phyloP scores from a whole-genome alignment of 2,888 invertebrate species.

The Dasysyrphus tricinctus region DNA sequence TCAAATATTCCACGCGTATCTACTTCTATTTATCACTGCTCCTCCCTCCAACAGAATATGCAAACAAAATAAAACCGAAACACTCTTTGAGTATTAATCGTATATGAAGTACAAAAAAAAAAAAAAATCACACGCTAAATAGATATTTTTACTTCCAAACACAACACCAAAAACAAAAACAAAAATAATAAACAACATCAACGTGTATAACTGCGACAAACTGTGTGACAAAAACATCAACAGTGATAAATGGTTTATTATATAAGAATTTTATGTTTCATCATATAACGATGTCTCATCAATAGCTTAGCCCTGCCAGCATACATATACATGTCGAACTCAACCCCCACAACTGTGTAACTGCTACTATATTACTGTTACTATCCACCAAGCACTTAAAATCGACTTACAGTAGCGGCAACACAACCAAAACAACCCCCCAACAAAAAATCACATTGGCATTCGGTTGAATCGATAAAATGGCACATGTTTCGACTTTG shows the following conservation, averaged over 20 bases:
- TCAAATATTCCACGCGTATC: conserved; percentile 58
- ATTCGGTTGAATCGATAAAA: conserved; percentile 69
- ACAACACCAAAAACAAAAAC: background rate
- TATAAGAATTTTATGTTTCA: conserved; percentile 61
- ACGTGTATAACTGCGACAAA: conserved; percentile 34
- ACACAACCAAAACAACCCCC: background rate
- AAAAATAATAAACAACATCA: conserved; percentile 39
- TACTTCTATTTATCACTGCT: conserved; percentile 41
- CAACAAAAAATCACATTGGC: conserved; percentile 50
- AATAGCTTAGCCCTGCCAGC: conserved; percentile 22
- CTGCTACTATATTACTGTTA: conserved; percentile 9
- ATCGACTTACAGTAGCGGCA: background rate
- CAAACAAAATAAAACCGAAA: background rate
- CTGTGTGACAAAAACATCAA: conserved; percentile 41
- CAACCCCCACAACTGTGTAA: conserved; percentile 6
- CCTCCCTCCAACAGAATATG: background rate
- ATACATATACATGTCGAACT: conserved; percentile 6
- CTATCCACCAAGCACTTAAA: background rate
- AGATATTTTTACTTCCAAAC: conserved; percentile 35
- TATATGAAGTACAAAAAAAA: background rate
- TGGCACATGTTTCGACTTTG: conserved; percentile 62
- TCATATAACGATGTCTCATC: conserved; percentile 61
- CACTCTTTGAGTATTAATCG: background rate
- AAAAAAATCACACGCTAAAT: conserved; percentile 42
- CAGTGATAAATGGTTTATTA: conserved; percentile 58